These are phyloP conservation scores for Hemicordylus capensis DNA, from an alignment of 2,113 vertebrate genomes.

Conservation along the genomic window DNA sequence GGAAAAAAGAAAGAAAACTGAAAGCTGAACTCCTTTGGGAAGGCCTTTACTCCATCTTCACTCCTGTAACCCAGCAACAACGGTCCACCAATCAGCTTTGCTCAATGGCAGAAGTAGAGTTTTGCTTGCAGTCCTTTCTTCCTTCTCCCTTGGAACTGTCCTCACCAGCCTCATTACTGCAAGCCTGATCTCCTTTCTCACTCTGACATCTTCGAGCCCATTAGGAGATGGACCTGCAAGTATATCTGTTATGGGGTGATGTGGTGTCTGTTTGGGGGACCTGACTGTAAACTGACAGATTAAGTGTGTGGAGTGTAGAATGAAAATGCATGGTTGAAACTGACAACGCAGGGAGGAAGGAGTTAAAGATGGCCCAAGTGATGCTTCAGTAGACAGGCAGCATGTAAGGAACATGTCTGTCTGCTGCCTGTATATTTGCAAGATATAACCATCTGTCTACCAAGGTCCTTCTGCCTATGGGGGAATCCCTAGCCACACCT, in stretches of 20 bases:
- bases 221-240: fast-evolving
- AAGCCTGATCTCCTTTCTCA: conserved; percentile 15
- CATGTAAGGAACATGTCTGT: conserved; percentile 48
- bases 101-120: conserved; percentile 60
- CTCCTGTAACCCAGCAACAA: conserved; percentile 70
- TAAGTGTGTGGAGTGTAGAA: background rate
- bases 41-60: conserved; percentile 61
- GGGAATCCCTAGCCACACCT: background rate
- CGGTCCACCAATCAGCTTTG: conserved; percentile 60
- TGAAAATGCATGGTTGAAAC: conserved; percentile 14
- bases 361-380: conserved; percentile 58
- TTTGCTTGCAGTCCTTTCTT: conserved; percentile 56
- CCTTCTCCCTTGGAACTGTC: conserved; percentile 45
- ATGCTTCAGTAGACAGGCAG: conserved; percentile 57
- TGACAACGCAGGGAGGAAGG: conserved; percentile 24
- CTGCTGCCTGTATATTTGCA: background rate
- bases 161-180: conserved; percentile 2
- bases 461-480: background rate
- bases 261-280: background rate
- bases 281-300: background rate
- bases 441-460: conserved; percentile 16
- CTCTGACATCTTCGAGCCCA: background rate
- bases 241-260: background rate
- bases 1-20: conserved; percentile 42
- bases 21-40: conserved; percentile 58